Base-by-base conservation (phyloP, 2,113 vertebrate genomes). In the Leptodactylus fuscus region DNA sequence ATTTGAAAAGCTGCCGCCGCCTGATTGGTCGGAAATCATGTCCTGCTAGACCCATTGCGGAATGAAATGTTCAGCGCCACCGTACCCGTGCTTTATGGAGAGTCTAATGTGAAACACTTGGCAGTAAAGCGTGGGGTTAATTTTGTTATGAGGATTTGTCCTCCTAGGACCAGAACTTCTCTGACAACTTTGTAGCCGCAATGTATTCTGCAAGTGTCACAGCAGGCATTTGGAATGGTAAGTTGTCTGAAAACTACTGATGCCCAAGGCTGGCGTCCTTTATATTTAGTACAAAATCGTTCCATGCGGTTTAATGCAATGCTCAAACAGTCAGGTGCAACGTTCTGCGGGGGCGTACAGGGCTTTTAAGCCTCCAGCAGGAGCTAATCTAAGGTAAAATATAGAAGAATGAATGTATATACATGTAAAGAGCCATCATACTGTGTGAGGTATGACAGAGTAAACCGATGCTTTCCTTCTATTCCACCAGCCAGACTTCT, bases 1-100 rank as follows among this genome's bases (percentile, higher is more conserved):
- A 62, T 80, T 80, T 62, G 77, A 80, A 80, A 80, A 27, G 77
- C 53, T 60, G 77, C 53, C n/a, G n/a, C 18, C 32, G 22, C 8
- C 77, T 41, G 77, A 80, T 80, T 80, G 77, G 53, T 41, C 6
- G 53, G 53, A 80, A 80, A 80, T 80, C 77, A 38, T 27, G 7
- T 60, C 51, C 36, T 44, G 76, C 76, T 38, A 24, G 76, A 22
- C 51, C 53, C 76, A 4, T 79, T 44, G 6, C 55, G 44, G 44
- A 10, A 51, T 51, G 73, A 76, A 76, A 51, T 76, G 73, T 76
- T 76, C 73, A 76, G 11, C 16, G 34, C 55, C 41, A 36, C 77
- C 18, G 53, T 41, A 41, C n/a, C 2, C 60, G 36, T 60, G 15
- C 36, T 80, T 80, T 80, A 80, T 80, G 53, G 77, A 34, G 2